Percentiles rank a stretch among this genome's conserved stretches.
Conservation (phyloP, 2,888 invertebrate genomes). For the Sminthurides aquaticus region DNA sequence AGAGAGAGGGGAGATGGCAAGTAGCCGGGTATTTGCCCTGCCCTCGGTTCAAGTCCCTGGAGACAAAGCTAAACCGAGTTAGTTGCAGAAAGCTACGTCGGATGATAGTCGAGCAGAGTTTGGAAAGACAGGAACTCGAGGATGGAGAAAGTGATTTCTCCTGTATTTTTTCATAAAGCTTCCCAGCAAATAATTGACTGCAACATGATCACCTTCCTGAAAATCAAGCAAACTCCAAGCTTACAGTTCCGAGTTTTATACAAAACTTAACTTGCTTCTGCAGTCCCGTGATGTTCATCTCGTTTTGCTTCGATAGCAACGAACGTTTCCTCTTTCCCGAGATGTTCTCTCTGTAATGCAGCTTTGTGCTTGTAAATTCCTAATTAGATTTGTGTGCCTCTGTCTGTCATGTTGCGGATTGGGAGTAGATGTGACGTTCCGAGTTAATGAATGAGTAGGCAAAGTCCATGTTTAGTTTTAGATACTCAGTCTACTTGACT, state of each 20-base stretch:
- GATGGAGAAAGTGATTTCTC: not conserved
- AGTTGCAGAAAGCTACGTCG: not conserved
- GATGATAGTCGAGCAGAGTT: not conserved
- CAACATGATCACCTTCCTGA: not conserved
- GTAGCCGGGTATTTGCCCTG: not conserved
- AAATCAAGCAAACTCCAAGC: not conserved
- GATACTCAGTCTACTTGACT: too few species aligned
- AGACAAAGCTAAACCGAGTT: not conserved
- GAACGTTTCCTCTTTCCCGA: not conserved
- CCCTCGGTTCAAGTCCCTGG: not conserved
- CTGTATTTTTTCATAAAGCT: not conserved
- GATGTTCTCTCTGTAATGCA: not conserved
- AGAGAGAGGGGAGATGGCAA: not conserved
- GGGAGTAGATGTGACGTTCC: not conserved
- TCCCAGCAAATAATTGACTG: not conserved
- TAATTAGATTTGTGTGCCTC: not conserved
- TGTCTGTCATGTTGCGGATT: not conserved
- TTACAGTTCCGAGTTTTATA: too few species aligned
- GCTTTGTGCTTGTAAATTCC: not conserved
- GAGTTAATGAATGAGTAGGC: not conserved
- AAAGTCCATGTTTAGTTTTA: too few species aligned
- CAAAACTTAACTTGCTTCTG: too few species aligned
- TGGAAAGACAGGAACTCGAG: not conserved
- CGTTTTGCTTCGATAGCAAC: too few species aligned
- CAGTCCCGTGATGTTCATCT: too few species aligned